Evolutionary conservation across 2,113 vertebrate species (phyloP), one percentile per base, ranked within the genome.

Genomic region (Ceratotherium simum): DNA sequence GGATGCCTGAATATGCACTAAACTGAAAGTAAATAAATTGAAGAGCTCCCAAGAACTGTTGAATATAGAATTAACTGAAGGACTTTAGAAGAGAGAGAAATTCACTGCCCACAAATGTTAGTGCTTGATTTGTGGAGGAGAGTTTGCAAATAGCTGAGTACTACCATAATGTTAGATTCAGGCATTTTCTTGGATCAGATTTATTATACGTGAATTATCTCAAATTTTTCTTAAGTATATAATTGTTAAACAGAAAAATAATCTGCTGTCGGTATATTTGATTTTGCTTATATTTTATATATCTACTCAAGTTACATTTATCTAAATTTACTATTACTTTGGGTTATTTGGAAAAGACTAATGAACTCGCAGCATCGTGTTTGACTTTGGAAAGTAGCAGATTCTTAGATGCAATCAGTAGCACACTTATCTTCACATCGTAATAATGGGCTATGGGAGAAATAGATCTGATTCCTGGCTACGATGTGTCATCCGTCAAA

Each of bases 11-110:
- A 98, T 84, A 96, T 91, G 87, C n/a, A 95, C 20, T 82, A 92
- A 96, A 92, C 69, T 14, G 29, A 95, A 94, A 83, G 84, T 95
- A 98, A 98, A 97, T 93, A 93, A 89, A 64, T 36, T 91, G 85
- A 65, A 96, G 86, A 94, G 36, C n/a, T 67, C 79, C 76, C 51
- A 78, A 73, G 95, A 97, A 80, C 36, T 95, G 18, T 86, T 46
- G 33, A 79, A 79, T 83, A 70, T 89, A 69, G 64, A 79, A 95
- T 13, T 87, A 76, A 3, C 18, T 81, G 36, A 82, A 82, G 48
- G 79, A 96, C 29, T 86, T 94, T 84, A 89, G 67, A 84, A 86
- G 64, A 94, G n/a, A 4, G 42, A 88, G 5, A 5, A 83, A 82
- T 82, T 95, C 5, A 65, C 17, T 6, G 85, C 46, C 36, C 23